Evolutionary conservation across 2,888 invertebrate species (phyloP).

Genomic region (Camponotus fellah): DNA sequence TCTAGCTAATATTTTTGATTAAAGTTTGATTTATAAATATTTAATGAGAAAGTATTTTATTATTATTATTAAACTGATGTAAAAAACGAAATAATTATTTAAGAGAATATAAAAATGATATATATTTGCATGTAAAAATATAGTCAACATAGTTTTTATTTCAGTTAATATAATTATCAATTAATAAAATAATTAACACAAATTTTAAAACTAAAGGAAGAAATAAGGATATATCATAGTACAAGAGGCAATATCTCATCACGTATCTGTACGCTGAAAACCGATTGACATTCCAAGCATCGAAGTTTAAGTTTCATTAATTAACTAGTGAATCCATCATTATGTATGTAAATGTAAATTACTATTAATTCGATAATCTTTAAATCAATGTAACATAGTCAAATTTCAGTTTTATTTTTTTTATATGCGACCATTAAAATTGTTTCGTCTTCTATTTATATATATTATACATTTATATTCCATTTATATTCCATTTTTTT

Average conservation of each 20-base stretch:
- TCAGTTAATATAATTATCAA: neutral
- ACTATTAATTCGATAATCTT: neutral
- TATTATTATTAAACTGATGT: neutral
- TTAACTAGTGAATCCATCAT: neutral
- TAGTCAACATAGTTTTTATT: neutral
- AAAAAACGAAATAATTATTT: neutral
- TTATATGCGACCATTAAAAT: neutral
- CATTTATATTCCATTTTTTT: neutral
- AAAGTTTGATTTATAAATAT: neutral
- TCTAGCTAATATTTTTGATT: neutral
- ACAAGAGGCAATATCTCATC: neutral
- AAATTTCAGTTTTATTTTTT: neutral
- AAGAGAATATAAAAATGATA: neutral
- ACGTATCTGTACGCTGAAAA: neutral
- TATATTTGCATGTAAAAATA: neutral
- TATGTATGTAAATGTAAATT: constrained; percentile 25
- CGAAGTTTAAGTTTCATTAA: constrained; percentile 18
- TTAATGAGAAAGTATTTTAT: neutral
- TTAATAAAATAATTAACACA: constrained; percentile 1
- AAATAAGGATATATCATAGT: neutral
- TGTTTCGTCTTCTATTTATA: neutral
- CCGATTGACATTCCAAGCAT: neutral
- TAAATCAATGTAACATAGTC: neutral
- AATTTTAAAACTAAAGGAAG: neutral
- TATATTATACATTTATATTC: neutral